These are phyloP conservation scores for Bergia puertoricense DNA, from an alignment of 92 coral and sea anemone species.

Conservation along the genomic window DNA sequence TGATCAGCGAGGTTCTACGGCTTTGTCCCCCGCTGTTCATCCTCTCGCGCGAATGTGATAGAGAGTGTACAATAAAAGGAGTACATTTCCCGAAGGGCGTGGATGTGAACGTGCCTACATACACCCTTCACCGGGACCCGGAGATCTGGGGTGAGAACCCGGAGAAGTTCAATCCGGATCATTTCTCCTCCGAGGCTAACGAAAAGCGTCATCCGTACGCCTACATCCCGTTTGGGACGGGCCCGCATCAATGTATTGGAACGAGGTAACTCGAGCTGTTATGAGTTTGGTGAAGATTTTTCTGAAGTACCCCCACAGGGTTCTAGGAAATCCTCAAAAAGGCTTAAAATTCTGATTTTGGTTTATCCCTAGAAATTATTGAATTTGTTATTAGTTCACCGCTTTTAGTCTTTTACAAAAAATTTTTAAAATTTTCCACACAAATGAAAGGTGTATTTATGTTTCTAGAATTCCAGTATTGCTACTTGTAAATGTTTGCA, in stretches of 20 bases:
- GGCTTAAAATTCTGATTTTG: too few species aligned
- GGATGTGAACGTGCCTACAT: conserved; percentile 54
- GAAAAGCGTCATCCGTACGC: conserved; percentile 63
- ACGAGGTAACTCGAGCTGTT: not conserved
- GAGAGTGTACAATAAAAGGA: conserved; percentile 55
- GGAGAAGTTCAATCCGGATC: conserved; percentile 67
- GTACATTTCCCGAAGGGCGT: conserved; percentile 62
- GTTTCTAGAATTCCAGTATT: not conserved
- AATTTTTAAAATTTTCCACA: too few species aligned
- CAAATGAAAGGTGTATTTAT: too few species aligned
- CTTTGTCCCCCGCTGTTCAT: conserved; percentile 54
- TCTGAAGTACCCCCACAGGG: too few species aligned
- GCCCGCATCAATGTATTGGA: conserved; percentile 25
- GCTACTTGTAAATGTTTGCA: not conserved
- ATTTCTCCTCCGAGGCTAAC: conserved; percentile 69
- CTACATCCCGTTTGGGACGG: conserved; percentile 5
- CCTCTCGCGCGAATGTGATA: conserved; percentile 52
- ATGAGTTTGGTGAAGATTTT: not conserved
- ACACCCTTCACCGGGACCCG: conserved; percentile 75
- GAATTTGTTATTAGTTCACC: too few species aligned
- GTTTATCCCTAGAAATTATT: too few species aligned
- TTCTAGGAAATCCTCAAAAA: too few species aligned
- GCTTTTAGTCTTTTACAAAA: too few species aligned
- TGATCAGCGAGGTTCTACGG: conserved; percentile 64
- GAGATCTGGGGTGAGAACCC: conserved; percentile 70